Base-by-base conservation (phyloP, 2,888 invertebrate genomes). In the Drosophila pseudotalamancana region DNA sequence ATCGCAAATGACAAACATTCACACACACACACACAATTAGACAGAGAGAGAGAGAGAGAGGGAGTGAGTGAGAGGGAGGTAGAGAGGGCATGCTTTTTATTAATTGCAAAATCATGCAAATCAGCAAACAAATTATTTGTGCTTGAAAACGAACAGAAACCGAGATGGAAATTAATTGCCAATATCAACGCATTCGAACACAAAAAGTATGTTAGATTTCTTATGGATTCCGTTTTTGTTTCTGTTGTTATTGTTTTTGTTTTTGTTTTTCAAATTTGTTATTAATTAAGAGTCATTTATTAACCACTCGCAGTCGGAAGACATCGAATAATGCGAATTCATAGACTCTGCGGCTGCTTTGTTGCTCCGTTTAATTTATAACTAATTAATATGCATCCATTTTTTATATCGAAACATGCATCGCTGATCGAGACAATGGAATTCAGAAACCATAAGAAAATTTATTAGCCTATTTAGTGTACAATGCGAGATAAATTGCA, bases 61-160 rank as follows among this genome's bases (percentile, higher is more conserved):
- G 25, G 16, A 23, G 16, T 3, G 34, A 5, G 19, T 1, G 21
- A 11, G 14, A 9, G 12, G 0, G 31, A 12, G 31, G 12, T 12
- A 5, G 23, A 11, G 27, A 0, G 19, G 49, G 11, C 54, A 37
- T 37, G 32, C 43, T 71, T 77, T 29, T 74, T 83, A 88, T 86
- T 86, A 83, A 83, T 88, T 86, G 87, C 72, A 51, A 79, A 83
- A 83, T 88, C 74, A 83, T 83, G 87, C 84, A 83, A 83, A 83
- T 85, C 66, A 65, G 46, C 46, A 19, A 43, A 62, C 68, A 71
- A 68, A 68, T 72, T 66, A 65, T 70, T 53, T 54, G 43, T 64
- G 60, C 59, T 43, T 39, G 40, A 53, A 64, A 60, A 51, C 45
- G 71, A 63, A 70, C 65, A 68, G 77, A 72, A 53, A 48, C 45